A percentile compares a stretch with the other conserved stretches of the same genome.
These are phyloP conservation scores for Cylloceria caligata DNA, from an alignment of 2,888 invertebrate species.

Conservation along the genomic window DNA sequence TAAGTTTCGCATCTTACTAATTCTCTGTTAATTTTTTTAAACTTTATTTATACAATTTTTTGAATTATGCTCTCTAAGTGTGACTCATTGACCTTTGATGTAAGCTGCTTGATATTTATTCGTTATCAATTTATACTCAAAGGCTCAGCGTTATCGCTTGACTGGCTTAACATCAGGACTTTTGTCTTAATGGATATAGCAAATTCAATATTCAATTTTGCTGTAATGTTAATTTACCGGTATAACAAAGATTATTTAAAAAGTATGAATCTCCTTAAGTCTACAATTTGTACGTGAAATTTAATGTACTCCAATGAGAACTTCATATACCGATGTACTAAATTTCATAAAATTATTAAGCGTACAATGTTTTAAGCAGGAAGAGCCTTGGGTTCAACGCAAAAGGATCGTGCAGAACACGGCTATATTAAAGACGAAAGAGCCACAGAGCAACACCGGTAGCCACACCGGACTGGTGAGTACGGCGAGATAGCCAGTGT, in stretches of 20 bases:
- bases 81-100: no score
- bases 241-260: background rate
- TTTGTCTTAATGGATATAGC: no score
- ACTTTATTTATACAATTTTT: no score
- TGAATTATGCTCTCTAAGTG: no score
- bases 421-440: conserved; percentile 79
- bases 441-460: conserved; percentile 78
- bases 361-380: background rate
- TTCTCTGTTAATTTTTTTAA: no score
- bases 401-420: conserved; percentile 79
- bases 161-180: no score
- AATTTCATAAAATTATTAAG: background rate
- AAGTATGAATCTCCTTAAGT: background rate
- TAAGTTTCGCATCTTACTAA: no score
- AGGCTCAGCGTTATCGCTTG: no score
- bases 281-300: background rate
- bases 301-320: background rate
- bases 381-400: conserved; percentile 69
- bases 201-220: no score
- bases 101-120: no score
- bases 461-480: conserved; percentile 79
- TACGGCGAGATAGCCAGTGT: conserved; percentile 65
- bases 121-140: no score
- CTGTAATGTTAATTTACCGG: background rate
- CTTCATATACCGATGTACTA: background rate